A percentile compares a stretch with the other conserved stretches of the same genome.
These are phyloP conservation scores for Carabus problematicus DNA, from an alignment of 2,888 invertebrate genomes.

Conservation along the genomic window DNA sequence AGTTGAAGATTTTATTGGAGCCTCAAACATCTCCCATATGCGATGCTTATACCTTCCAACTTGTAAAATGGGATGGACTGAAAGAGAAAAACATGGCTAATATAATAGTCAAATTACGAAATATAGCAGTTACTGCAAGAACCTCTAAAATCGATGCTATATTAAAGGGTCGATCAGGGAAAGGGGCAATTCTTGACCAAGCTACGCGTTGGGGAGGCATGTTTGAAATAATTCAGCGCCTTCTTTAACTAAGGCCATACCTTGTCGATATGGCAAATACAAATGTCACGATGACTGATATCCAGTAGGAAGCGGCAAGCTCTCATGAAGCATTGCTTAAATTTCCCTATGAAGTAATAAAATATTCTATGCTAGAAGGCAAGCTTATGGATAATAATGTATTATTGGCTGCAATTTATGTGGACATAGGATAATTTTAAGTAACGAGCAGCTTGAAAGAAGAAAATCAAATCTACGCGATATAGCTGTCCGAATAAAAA, in stretches of 20 bases:
- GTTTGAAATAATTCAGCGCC: slow-evolving; percentile 7
- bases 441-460: not conserved
- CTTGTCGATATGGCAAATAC: not conserved
- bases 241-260: not conserved
- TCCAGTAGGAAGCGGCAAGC: not conserved
- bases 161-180: slow-evolving; percentile 13
- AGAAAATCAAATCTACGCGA: not conserved
- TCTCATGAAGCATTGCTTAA: not conserved
- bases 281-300: not conserved
- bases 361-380: not conserved
- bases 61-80: not conserved
- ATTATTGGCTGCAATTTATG: slow-evolving; percentile 2
- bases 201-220: slow-evolving; percentile 8
- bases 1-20: slow-evolving; percentile 6
- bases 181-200: slow-evolving; percentile 7
- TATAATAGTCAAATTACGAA: slow-evolving; percentile 2
- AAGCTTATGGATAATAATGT: not conserved
- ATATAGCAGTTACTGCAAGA: slow-evolving; percentile 15
- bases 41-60: slow-evolving; percentile 1
- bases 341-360: not conserved
- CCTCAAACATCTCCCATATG: slow-evolving; percentile 9
- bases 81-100: not conserved
- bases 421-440: not conserved
- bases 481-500: slow-evolving; percentile 1
- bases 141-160: slow-evolving; percentile 3